Base-by-base conservation (phyloP, 2,797 vertebrate species). In the Channa striata region DNA sequence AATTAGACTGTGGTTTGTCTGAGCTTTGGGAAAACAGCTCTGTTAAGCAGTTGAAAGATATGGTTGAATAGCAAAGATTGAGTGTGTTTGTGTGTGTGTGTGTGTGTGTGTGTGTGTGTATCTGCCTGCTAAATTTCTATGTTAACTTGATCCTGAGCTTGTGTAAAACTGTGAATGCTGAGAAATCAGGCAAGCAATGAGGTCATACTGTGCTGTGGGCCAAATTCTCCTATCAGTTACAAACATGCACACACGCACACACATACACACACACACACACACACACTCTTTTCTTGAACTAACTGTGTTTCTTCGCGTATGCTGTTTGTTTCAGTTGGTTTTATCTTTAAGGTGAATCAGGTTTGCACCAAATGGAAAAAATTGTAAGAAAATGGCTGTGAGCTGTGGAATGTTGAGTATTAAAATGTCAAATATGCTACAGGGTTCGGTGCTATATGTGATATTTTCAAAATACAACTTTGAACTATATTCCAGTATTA, bases 1-100 rank as follows among this genome's bases (percentile, higher is more conserved):
- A 90, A 90, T 90, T 87, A 90, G 81, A 76, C 74, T 89, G 90
- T 84, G 90, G 84, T 86, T 80, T 75, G 65, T 84, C 78, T 60
- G 54, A 72, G 71, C 53, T 68, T 74, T 4, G 62, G 80, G 81
- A 86, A 85, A 91, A 79, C 58, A 66, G 70, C 48, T 83, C 80
- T 86, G 59, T 86, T 57, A 71, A 71, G 72, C 73, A 82, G 79
- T 37, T 87, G 81, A 87, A 86, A 85, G 83, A 90, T 77, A 59
- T 67, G 65, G 57, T 62, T 72, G 64, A 69, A 74, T 68, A 70
- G 73, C 70, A 63, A 59, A 71, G 62, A 50, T 5, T 50, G 40
- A 2, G 14, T 66, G n/a, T 66, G 61, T 75, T 57, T 59, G 59
- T 63, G 56, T 58, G 44, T 33, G 33, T 52, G 30, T 47, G 61